Evolutionary conservation across 2,888 invertebrate species (phyloP), one percentile per base, ranked within the genome.

Genomic region (Electrophaes corylata): DNA sequence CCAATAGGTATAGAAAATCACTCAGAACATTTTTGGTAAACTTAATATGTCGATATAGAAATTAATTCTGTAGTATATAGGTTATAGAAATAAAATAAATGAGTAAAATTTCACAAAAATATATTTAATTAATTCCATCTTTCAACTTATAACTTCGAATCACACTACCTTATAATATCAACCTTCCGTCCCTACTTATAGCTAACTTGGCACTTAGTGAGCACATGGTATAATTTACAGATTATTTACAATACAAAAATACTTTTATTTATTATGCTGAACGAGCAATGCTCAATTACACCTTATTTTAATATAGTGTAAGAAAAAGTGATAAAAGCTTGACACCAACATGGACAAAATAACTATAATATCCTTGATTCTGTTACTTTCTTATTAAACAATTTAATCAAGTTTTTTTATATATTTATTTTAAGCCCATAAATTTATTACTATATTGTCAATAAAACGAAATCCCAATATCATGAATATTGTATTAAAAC

Each of bases 141-240:
- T 72, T 71, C 71, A 76, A 71, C 72, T 77, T 74, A 79, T 83
- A 83, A 83, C 79, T 78, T 78, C 70, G 69, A 83, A 85, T 85
- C 84, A 86, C 86, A 84, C 78, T 78, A 72, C 72, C 71, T 33
- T 51, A 44, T 35, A 46, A 44, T 50, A 54, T 75, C 70, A 72
- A 76, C 62, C 69, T 69, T 67, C 60, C 54, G 64, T 68, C 60
- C 68, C 86, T 87, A 88, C 87, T 88, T 89, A 87, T 60, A 56
- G 65, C 80, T 86, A 86, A 66, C 76, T 91, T 90, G 90, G 90
- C 90, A 91, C 90, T 84, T 86, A 78, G 71, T 88, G 90, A 90
- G 91, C 89, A 84, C 85, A 73, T 72, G 60, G 69, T 74, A 75
- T 70, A 81, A 81, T 81, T 69, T 79, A 81, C 78, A 81, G 45